These are phyloP conservation scores for Oscheius sp. DNA, from an alignment of 2,888 invertebrate species.

Conservation along the genomic window DNA sequence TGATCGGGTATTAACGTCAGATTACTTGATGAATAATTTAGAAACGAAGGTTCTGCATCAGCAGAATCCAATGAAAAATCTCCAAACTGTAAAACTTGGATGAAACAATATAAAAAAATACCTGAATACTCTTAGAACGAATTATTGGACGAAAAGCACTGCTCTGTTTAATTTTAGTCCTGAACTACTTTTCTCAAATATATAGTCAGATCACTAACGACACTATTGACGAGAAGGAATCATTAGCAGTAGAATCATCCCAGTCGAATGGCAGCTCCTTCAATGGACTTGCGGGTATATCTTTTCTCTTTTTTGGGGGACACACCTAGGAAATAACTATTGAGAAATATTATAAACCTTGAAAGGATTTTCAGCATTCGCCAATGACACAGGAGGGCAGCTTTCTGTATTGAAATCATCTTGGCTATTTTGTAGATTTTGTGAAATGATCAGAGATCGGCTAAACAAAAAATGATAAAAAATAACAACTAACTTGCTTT, in stretches of 20 bases:
- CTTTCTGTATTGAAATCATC: conserved; percentile 37
- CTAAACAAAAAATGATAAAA: not conserved
- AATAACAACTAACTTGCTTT: conserved; percentile 33
- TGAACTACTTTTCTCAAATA: not conserved
- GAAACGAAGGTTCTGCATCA: not conserved
- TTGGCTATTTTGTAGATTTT: too few species aligned
- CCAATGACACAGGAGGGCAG: conserved; percentile 30
- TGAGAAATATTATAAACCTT: conserved; percentile 19
- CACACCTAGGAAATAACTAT: conserved; percentile 7
- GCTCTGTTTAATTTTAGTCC: conserved; percentile 2
- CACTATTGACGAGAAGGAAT: conserved; percentile 25
- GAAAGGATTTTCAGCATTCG: conserved; percentile 30
- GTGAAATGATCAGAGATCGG: conserved; percentile 9
- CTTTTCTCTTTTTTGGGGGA: conserved; percentile 14
- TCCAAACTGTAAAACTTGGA: conserved; percentile 7
- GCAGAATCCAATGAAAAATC: conserved; percentile 23
- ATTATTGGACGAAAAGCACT: not conserved
- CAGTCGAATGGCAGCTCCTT: conserved; percentile 32
- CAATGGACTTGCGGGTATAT: not conserved
- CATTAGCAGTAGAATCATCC: conserved; percentile 36
- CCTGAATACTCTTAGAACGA: conserved; percentile 22
- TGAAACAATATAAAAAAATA: not conserved
- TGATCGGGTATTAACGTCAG: not conserved
- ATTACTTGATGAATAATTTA: not conserved
- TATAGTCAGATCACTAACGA: not conserved